These are phyloP conservation scores for Clitarchus hookeri DNA, from an alignment of 2,888 invertebrate species.

Conservation along the genomic window DNA sequence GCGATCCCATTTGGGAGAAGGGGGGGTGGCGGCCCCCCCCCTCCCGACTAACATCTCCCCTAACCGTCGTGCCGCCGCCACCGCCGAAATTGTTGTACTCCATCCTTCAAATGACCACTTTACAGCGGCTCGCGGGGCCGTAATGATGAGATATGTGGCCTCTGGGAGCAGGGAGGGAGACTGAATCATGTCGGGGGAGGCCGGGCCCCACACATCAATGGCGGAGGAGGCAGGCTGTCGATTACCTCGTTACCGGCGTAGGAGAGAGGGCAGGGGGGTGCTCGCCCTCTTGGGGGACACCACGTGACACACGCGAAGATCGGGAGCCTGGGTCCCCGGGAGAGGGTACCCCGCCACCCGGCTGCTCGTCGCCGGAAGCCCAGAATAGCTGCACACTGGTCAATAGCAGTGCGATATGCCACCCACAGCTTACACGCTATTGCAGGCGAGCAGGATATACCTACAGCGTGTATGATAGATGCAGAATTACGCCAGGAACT, in stretches of 20 bases:
- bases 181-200: slow-evolving; percentile 54
- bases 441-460: too few relatives aligned
- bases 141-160: slow-evolving; percentile 61
- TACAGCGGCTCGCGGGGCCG: slow-evolving; percentile 49
- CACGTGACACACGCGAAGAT: slow-evolving; percentile 35
- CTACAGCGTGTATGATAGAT: too few relatives aligned
- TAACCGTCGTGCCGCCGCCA: neutral
- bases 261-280: neutral
- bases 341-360: neutral
- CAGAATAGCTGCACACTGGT: neutral
- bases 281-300: slow-evolving; percentile 12
- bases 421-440: too few relatives aligned
- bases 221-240: slow-evolving; percentile 35
- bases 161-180: slow-evolving; percentile 51
- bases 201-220: slow-evolving; percentile 41
- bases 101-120: slow-evolving; percentile 58
- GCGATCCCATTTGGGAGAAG: slow-evolving; percentile 40
- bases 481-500: too few relatives aligned
- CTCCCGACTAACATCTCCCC: too few relatives aligned
- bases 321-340: slow-evolving; percentile 5
- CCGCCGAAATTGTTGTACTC: slow-evolving; percentile 39
- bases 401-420: neutral
- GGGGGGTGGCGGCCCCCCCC: too few relatives aligned
- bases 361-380: too few relatives aligned
- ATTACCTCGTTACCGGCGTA: slow-evolving; percentile 38